Conservation (phyloP, 92 coral and sea anemone species). For the Actinostola sp. region DNA sequence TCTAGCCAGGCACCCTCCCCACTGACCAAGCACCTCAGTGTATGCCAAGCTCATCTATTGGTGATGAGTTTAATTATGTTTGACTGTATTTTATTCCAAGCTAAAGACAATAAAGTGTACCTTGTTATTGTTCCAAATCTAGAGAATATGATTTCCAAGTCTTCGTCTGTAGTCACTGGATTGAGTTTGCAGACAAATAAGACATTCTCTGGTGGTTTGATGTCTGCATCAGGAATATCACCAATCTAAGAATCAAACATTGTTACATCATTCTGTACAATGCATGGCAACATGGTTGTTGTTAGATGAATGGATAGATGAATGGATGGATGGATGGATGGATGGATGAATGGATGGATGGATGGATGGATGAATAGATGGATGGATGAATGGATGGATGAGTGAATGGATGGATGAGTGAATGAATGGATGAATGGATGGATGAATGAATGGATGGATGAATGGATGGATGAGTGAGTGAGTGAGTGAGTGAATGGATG, state of each 20-base stretch:
- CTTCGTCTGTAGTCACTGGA: constrained; percentile 96
- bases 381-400: background rate
- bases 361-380: background rate
- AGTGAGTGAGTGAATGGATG: background rate
- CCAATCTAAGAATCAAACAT: constrained; percentile 66
- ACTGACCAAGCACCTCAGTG: no score
- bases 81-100: no score
- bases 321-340: background rate
- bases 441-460: background rate
- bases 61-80: no score
- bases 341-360: background rate
- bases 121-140: constrained; percentile 92
- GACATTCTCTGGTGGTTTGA: constrained; percentile 96
- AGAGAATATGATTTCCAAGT: constrained; percentile 91
- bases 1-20: no score
- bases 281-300: no score
- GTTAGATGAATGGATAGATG: no score
- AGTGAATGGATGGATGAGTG: no score
- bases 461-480: background rate
- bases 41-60: no score
- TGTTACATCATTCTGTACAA: background rate
- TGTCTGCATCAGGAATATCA: constrained; percentile 95
- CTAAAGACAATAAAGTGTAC: constrained; percentile 29
- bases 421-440: background rate
- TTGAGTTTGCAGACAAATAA: constrained; percentile 95